phyloP scores from a whole-genome alignment of 2,888 invertebrate species.

The Lagria hirta region DNA sequence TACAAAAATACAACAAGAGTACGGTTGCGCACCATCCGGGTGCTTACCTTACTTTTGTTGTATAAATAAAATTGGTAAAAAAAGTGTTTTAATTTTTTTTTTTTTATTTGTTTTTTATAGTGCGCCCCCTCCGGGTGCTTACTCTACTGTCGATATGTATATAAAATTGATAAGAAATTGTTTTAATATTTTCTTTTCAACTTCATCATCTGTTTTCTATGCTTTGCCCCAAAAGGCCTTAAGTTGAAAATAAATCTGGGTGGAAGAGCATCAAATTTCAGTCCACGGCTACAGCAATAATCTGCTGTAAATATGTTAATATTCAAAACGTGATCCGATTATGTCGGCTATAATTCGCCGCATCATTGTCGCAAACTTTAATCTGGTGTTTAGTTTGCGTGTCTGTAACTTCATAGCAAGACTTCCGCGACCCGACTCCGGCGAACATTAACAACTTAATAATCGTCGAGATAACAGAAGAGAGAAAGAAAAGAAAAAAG shows the following conservation, averaged over 20 bases:
- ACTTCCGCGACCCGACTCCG: constrained; percentile 19
- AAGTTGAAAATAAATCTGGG: too few relatives aligned
- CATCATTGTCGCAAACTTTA: constrained; percentile 33
- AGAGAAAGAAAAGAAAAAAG: constrained; percentile 9
- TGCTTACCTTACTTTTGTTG: too few relatives aligned
- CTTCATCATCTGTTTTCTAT: too few relatives aligned
- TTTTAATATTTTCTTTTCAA: too few relatives aligned
- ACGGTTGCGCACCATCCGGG: too few relatives aligned
- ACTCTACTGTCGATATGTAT: too few relatives aligned
- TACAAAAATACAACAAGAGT: too few relatives aligned
- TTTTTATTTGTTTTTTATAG: too few relatives aligned
- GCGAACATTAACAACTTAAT: constrained; percentile 25
- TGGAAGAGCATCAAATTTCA: constrained; percentile 31
- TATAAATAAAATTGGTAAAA: too few relatives aligned
- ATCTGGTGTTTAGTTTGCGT: constrained; percentile 35
- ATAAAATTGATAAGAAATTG: too few relatives aligned
- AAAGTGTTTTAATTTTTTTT: constrained; percentile 3
- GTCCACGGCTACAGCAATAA: constrained; percentile 31
- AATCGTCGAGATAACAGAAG: constrained; percentile 20
- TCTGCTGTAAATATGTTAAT: constrained; percentile 36
- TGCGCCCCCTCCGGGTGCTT: too few relatives aligned
- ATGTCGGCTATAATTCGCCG: constrained; percentile 30
- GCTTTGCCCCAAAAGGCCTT: too few relatives aligned
- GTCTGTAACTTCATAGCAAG: constrained; percentile 30
- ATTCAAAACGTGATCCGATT: constrained; percentile 37